A percentile compares a stretch with the other conserved stretches of the same genome.
These are phyloP conservation scores for Balaenoptera acutorostrata DNA, from an alignment of 2,113 vertebrate species.

Conservation along the genomic window DNA sequence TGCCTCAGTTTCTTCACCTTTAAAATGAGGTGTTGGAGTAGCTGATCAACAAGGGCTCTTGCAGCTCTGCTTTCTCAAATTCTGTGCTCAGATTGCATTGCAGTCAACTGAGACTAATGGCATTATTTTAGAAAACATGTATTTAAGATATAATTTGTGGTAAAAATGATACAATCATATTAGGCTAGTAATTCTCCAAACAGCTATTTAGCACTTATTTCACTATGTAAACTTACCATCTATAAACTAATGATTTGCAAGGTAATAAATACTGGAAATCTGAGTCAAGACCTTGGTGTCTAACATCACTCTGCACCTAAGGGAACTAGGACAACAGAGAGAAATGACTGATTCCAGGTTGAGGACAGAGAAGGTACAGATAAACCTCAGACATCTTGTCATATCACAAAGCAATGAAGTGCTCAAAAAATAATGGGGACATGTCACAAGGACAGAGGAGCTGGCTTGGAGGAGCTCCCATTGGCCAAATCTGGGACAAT, in stretches of 20 bases:
- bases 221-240: not conserved
- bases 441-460: not conserved
- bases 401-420: not conserved
- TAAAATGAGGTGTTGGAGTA: not conserved
- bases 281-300: not conserved
- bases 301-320: not conserved
- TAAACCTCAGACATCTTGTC: not conserved
- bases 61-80: not conserved
- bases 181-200: not conserved
- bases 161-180: not conserved
- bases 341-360: not conserved
- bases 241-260: conserved; percentile 7
- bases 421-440: not conserved
- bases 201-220: not conserved
- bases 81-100: not conserved
- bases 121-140: not conserved
- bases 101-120: not conserved
- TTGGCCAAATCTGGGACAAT: not conserved
- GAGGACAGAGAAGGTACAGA: not conserved
- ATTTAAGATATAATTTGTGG: not conserved
- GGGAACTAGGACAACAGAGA: not conserved
- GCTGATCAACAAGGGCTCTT: not conserved
- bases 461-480: not conserved
- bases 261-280: not conserved
- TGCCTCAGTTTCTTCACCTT: not conserved